Conservation (phyloP, 1,140 invertebrate species). For the Homalodisca vitripennis region DNA sequence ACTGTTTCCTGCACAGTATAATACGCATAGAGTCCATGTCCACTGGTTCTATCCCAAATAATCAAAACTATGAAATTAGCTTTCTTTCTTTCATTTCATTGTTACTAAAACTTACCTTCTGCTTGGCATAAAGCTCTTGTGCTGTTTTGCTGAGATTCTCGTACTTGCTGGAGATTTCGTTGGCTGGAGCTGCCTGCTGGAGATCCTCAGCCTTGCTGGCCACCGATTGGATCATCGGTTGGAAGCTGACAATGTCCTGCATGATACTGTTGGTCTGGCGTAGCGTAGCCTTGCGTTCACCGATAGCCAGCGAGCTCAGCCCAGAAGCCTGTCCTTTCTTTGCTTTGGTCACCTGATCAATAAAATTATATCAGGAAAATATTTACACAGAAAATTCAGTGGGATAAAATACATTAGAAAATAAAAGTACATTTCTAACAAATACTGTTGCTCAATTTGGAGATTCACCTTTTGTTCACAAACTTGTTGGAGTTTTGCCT, state of each 20-base stretch:
- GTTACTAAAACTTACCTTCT: conserved; percentile 46
- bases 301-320: conserved; percentile 73
- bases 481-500: conserved; percentile 91
- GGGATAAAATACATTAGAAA: too few relatives aligned
- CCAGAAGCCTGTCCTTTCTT: conserved; percentile 67
- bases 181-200: conserved; percentile 79
- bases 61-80: not conserved
- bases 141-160: conserved; percentile 87
- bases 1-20: conserved; percentile 70
- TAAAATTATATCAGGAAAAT: not conserved
- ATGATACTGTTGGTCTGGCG: conserved; percentile 90
- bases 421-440: too few relatives aligned
- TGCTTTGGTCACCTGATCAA: conserved; percentile 60
- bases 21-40: too few relatives aligned
- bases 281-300: conserved; percentile 84
- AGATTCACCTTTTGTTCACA: conserved; percentile 73
- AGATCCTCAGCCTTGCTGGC: conserved; percentile 88
- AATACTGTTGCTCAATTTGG: too few relatives aligned
- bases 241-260: conserved; percentile 91
- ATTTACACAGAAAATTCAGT: too few relatives aligned
- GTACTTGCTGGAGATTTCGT: conserved; percentile 88
- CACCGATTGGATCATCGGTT: conserved; percentile 93
- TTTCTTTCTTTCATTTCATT: not conserved
- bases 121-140: conserved; percentile 81
- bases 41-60: too few relatives aligned